Percentiles rank a stretch among this genome's conserved stretches.
phyloP scores from a whole-genome alignment of 2,888 invertebrate genomes.

The Belgica antarctica region DNA sequence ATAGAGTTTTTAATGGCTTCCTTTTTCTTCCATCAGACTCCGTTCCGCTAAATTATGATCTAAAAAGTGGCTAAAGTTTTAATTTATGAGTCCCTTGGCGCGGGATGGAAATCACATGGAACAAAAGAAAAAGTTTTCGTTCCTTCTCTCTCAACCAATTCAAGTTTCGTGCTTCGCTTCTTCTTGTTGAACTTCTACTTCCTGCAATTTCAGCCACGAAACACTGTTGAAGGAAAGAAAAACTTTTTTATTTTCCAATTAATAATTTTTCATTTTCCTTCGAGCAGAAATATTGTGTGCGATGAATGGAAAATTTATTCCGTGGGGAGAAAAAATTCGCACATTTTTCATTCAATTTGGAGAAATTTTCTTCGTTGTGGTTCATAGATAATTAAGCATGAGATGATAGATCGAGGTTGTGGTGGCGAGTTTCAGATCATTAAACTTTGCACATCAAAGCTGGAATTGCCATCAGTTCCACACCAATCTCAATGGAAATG shows the following conservation, averaged over 20 bases:
- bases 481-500: too few species aligned
- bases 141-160: neutral
- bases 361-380: neutral
- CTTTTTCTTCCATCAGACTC: constrained; percentile 15
- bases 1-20: neutral
- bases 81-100: constrained; percentile 27
- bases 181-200: neutral
- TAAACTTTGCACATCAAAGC: constrained; percentile 21
- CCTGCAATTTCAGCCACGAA: neutral
- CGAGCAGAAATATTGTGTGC: constrained; percentile 27
- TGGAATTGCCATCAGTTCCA: too few species aligned
- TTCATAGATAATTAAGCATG: constrained; percentile 33
- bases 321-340: constrained; percentile 16
- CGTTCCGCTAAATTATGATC: constrained; percentile 39
- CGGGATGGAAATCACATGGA: neutral
- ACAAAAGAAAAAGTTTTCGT: constrained; percentile 7
- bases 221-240: neutral
- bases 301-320: constrained; percentile 27
- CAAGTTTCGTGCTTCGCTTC: neutral
- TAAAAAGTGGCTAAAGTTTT: too few species aligned
- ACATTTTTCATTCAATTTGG: constrained; percentile 37
- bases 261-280: constrained; percentile 43
- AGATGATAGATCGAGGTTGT: too few species aligned
- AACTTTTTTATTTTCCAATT: constrained; percentile 38
- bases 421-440: constrained; percentile 29